Evolutionary conservation across 2,113 vertebrate species (phyloP).

Genomic region (Hemicordylus capensis): DNA sequence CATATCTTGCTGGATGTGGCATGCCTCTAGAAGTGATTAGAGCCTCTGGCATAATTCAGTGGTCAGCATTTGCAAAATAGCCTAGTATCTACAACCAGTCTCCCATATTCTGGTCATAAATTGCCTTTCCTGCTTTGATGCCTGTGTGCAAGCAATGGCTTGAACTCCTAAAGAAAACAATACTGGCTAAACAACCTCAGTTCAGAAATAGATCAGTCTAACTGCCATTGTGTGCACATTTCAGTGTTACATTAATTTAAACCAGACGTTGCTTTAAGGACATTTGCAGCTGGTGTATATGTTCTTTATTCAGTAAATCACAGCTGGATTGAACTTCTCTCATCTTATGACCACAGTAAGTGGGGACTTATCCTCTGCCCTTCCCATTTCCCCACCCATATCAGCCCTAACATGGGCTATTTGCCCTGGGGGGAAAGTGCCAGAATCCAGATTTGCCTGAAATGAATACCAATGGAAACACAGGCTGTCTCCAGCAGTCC

Average conservation of each 20-base stretch:
- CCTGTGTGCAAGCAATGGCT: slow-evolving; percentile 10
- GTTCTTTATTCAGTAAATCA: no score
- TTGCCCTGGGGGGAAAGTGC: no score
- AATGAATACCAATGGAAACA: background rate
- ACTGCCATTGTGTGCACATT: background rate
- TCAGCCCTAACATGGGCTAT: no score
- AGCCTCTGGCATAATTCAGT: background rate
- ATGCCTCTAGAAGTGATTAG: slow-evolving; percentile 56
- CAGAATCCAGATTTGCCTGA: background rate
- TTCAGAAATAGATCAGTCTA: background rate
- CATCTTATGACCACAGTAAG: no score
- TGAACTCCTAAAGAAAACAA: slow-evolving; percentile 24
- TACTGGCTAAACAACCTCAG: background rate
- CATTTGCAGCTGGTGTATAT: no score
- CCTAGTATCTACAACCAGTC: background rate
- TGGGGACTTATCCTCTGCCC: no score
- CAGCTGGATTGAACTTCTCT: no score
- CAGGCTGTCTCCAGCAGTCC: background rate
- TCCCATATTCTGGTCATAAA: slow-evolving; percentile 47
- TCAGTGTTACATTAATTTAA: background rate
- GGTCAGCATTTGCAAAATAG: background rate
- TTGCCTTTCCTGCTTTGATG: slow-evolving; percentile 38
- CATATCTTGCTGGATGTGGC: slow-evolving; percentile 55
- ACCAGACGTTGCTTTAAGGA: background rate
- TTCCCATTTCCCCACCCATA: no score